A percentile compares a stretch with the other conserved stretches of the same genome.
Evolutionary conservation across 2,888 invertebrate species (phyloP).

Genomic region (Byasa hedistus): DNA sequence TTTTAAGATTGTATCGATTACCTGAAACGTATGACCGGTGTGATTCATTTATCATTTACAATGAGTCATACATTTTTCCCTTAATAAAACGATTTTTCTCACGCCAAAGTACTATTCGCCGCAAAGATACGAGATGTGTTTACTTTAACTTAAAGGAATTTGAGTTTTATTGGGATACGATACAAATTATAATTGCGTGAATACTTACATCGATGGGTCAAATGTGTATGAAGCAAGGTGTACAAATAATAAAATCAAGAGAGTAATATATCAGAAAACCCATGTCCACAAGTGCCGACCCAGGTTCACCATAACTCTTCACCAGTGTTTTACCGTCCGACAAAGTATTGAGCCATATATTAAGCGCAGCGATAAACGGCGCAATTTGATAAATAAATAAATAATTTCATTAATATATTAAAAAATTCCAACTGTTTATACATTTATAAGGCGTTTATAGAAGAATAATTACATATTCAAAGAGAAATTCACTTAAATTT

Average conservation of each 20-base stretch:
- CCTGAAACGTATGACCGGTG: constrained; percentile 34
- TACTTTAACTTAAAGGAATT: not conserved
- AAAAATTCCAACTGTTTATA: not conserved
- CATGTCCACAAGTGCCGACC: constrained; percentile 37
- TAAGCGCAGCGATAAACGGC: constrained; percentile 17
- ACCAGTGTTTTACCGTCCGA: constrained; percentile 37
- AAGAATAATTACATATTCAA: too few relatives aligned
- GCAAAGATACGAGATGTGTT: not conserved
- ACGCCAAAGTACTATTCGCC: constrained; percentile 16
- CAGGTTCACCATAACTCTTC: constrained; percentile 42
- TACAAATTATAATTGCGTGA: constrained; percentile 3
- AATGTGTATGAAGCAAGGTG: constrained; percentile 36
- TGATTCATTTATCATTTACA: constrained; percentile 31
- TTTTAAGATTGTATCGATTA: constrained; percentile 36
- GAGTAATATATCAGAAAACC: constrained; percentile 42
- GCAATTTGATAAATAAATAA: not conserved
- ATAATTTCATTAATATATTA: not conserved
- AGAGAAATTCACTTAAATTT: too few relatives aligned
- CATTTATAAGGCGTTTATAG: too few relatives aligned
- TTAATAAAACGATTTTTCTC: constrained; percentile 31
- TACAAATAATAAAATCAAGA: constrained; percentile 42
- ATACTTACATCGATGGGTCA: not conserved
- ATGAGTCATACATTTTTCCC: constrained; percentile 31
- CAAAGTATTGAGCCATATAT: constrained; percentile 14
- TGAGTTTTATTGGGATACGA: not conserved